phyloP scores from a whole-genome alignment of 2,888 invertebrate genomes.

The Drosophila cracens region DNA sequence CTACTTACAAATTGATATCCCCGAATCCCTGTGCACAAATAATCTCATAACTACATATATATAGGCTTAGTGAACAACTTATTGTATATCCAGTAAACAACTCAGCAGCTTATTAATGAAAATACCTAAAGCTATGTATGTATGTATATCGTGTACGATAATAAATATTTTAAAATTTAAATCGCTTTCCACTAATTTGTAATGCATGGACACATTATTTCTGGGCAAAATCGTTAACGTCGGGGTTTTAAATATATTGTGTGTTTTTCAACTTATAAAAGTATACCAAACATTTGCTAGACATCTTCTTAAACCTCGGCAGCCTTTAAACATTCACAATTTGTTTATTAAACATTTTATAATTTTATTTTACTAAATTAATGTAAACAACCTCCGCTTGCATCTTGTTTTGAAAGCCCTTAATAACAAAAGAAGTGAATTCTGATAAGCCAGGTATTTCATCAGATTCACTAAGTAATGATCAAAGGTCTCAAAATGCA shows the following conservation, averaged over 20 bases:
- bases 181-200: not conserved
- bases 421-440: too few species aligned
- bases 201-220: not conserved
- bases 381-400: too few species aligned
- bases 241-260: not conserved
- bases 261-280: not conserved
- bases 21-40: conserved; percentile 45
- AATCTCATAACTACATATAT: conserved; percentile 61
- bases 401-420: too few species aligned
- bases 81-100: conserved; percentile 71
- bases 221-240: not conserved
- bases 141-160: conserved; percentile 65
- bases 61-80: conserved; percentile 39
- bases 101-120: conserved; percentile 51
- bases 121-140: conserved; percentile 55
- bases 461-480: too few species aligned
- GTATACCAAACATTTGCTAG: not conserved
- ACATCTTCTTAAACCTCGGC: not conserved
- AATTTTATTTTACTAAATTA: too few species aligned
- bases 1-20: conserved; percentile 14
- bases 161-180: conserved; percentile 59
- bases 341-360: conserved; percentile 32
- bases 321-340: not conserved
- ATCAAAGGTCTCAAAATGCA: too few species aligned
- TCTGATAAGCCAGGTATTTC: too few species aligned